These are phyloP conservation scores for Whitmania pigra DNA, from an alignment of 1,140 invertebrate genomes.

Conservation along the genomic window DNA sequence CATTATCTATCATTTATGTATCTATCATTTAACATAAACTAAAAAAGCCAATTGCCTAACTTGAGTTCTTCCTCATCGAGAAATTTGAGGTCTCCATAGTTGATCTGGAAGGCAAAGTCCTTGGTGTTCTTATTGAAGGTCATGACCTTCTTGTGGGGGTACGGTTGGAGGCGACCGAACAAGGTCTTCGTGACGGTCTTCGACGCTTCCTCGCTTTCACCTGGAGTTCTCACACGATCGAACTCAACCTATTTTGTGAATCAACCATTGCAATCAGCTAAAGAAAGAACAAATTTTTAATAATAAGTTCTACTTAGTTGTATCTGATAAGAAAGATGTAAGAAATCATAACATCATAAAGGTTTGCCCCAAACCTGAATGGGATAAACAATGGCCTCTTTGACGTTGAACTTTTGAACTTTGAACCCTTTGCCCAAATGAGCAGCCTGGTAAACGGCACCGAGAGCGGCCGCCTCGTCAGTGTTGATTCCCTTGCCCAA, in stretches of 20 bases:
- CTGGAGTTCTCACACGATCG: conserved; percentile 57
- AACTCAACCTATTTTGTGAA: conserved; percentile 54
- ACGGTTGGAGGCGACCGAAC: conserved; percentile 81
- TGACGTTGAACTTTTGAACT: conserved; percentile 86
- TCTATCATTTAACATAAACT: too few relatives aligned
- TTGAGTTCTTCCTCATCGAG: conserved; percentile 56
- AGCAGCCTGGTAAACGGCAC: conserved; percentile 93
- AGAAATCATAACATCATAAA: neutral
- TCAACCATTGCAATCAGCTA: neutral
- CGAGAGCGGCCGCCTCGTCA: conserved; percentile 89
- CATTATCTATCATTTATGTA: too few relatives aligned
- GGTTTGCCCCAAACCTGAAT: conserved; percentile 61
- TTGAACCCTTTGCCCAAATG: conserved; percentile 78
- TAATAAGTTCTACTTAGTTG: neutral
- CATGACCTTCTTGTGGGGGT: conserved; percentile 94
- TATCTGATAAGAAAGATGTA: neutral
- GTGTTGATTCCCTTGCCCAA: conserved; percentile 90
- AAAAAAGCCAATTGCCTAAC: conserved; percentile 29
- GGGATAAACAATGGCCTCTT: conserved; percentile 85
- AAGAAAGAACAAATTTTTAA: neutral
- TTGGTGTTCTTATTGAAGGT: conserved; percentile 86
- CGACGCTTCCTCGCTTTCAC: conserved; percentile 44
- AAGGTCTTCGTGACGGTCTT: conserved; percentile 68
- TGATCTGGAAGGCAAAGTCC: conserved; percentile 78
- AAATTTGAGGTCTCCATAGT: conserved; percentile 68